Percentiles rank a stretch among this genome's conserved stretches.
phyloP scores from a whole-genome alignment of 2,113 vertebrate genomes.

The Junco hyemalis region DNA sequence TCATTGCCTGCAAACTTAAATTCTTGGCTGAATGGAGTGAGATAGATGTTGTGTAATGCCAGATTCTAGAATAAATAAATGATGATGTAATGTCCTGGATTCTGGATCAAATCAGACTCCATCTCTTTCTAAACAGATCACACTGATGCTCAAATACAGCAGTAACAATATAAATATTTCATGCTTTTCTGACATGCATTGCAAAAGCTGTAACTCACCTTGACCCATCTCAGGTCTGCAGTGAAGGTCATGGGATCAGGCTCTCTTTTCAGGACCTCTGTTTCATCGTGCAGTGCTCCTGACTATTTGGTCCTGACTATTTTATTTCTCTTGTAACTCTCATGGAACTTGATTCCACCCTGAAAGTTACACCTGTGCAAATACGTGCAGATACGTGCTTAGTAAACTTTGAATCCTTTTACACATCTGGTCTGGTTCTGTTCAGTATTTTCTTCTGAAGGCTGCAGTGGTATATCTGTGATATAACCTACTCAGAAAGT shows the following conservation, averaged over 20 bases:
- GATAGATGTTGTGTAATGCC: slow-evolving; percentile 24
- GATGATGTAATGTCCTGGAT: slow-evolving; percentile 11
- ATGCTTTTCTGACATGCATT: not conserved
- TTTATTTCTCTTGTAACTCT: not conserved
- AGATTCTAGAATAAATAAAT: slow-evolving; percentile 30
- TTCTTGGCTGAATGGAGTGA: slow-evolving; percentile 1
- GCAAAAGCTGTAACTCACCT: not conserved
- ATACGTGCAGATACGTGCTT: accelerated
- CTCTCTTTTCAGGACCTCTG: not conserved
- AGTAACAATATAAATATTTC: not conserved
- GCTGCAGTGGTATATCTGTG: not conserved
- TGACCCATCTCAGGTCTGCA: not conserved
- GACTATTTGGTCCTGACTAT: not conserved
- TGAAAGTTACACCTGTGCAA: accelerated
- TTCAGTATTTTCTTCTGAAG: not conserved
- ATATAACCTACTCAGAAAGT: not conserved
- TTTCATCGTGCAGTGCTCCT: accelerated
- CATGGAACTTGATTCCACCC: not conserved
- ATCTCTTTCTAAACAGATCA: not conserved
- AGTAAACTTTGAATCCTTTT: not conserved
- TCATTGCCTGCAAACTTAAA: not conserved
- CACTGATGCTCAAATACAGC: not conserved
- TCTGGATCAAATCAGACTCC: slow-evolving; percentile 1
- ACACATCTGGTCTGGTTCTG: not conserved
- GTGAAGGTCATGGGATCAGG: accelerated